Evolutionary conservation across 2,888 invertebrate genomes (phyloP), one percentile per base, ranked within the genome.

Genomic region (Rhaphigaster nebulosa): DNA sequence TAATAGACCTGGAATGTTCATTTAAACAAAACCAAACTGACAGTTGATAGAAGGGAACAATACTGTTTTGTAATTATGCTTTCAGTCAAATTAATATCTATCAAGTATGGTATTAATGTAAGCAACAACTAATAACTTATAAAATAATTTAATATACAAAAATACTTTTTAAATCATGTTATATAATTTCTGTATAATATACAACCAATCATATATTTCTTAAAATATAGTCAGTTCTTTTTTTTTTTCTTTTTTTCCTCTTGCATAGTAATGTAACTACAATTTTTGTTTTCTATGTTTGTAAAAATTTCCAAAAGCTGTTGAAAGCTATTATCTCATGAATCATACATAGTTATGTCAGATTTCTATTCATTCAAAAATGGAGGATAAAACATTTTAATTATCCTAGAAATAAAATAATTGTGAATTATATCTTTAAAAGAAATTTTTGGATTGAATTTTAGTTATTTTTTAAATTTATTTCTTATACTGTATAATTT

Each of bases 161-260:
- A 84, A 84, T 84, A 84, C 45, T 84, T 84, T 84, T 84, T 84
- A 84, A 80, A 84, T 45, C 45, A 84, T 84, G 45, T n/a, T n/a
- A 45, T 84, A 84, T n/a, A 84, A 26, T 84, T 84, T 84, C 84
- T 84, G 84, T 45, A 84, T 84, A 50, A 45, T 84, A 45, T 50
- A 84, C 41, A 84, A 84, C 84, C 84, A 84, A 84, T 84, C 26
- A 45, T 84, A 76, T 38, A 50, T 84, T 84, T 84, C 84, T 84
- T 84, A 84, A 84, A 84, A 84, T 84, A 84, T 84, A 84, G n/a
- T 84, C 84, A 84, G 84, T 84, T 84, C 84, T 84, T 84, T 45
- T 10, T 65, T 26, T 80, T 80, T n/a, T n/a, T 45, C 26, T 3
- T 80, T 45, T 84, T 45, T 84, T 84, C n/a, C n/a, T 84, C 84